phyloP scores from a whole-genome alignment of 2,113 vertebrate species.

The Anoura caudifer region DNA sequence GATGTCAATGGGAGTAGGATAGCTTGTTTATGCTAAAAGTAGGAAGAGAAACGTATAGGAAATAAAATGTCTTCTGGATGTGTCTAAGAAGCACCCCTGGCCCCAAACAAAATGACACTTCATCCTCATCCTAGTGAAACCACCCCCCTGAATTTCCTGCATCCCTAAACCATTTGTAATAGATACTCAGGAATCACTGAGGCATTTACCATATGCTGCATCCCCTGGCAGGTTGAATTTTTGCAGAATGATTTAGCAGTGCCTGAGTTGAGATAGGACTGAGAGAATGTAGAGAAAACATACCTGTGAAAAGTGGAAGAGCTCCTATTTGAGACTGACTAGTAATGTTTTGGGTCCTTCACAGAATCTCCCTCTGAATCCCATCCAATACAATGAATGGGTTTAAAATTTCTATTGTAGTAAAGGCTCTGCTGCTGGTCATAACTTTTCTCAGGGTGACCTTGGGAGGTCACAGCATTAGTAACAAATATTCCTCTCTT shows the following conservation, averaged over 20 bases:
- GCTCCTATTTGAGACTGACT: constrained; percentile 32
- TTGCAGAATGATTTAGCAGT: constrained; percentile 53
- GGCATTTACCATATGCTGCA: constrained; percentile 12
- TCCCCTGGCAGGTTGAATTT: neutral
- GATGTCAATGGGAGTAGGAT: neutral
- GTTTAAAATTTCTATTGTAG: constrained; percentile 42
- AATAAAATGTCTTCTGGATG: constrained; percentile 42
- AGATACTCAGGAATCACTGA: constrained; percentile 23
- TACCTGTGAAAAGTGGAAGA: constrained; percentile 10
- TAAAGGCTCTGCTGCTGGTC: constrained; percentile 14
- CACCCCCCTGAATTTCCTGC: neutral
- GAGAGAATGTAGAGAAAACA: constrained; percentile 25
- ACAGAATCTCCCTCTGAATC: neutral
- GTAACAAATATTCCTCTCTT: constrained; percentile 39
- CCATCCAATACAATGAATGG: constrained; percentile 22
- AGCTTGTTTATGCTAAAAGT: constrained; percentile 41
- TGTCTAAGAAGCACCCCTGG: constrained; percentile 1
- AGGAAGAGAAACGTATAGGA: constrained; percentile 37
- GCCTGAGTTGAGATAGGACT: constrained; percentile 23
- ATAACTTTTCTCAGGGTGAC: neutral
- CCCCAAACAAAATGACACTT: constrained; percentile 41
- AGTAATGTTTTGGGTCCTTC: constrained; percentile 23
- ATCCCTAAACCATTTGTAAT: constrained; percentile 36
- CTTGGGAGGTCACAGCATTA: constrained; percentile 27
- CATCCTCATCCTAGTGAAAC: constrained; percentile 2